Percentiles rank a stretch among this genome's conserved stretches.
These are phyloP conservation scores for Recurvirostra avosetta DNA, from an alignment of 2,113 vertebrate species.

Conservation along the genomic window DNA sequence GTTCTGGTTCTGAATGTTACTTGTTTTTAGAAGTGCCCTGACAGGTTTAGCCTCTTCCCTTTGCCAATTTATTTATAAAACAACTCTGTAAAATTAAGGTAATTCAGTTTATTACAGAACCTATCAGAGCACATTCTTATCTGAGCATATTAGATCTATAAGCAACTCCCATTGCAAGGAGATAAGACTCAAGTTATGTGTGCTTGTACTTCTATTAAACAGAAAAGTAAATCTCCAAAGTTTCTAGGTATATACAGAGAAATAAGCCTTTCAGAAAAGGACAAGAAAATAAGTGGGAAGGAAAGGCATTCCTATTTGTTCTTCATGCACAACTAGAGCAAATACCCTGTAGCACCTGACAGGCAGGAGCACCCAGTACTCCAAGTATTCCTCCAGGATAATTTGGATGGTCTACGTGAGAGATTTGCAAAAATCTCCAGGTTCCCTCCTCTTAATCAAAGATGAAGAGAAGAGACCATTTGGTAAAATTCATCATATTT, in stretches of 20 bases:
- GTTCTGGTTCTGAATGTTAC: too few species aligned
- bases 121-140: neutral
- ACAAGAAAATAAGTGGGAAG: neutral
- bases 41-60: neutral
- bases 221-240: neutral
- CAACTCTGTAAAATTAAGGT: neutral
- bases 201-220: neutral
- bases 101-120: neutral
- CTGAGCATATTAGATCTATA: neutral
- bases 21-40: neutral
- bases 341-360: neutral
- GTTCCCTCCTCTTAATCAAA: neutral
- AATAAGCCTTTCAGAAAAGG: neutral
- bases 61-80: neutral
- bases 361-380: neutral
- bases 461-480: rapidly evolving
- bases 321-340: neutral
- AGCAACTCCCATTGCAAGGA: neutral
- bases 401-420: neutral
- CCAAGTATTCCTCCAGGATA: neutral
- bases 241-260: neutral
- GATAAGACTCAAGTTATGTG: neutral
- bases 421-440: neutral
- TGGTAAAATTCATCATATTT: rapidly evolving
- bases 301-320: neutral